Conservation (phyloP, 1,140 invertebrate genomes). For the Leptinotarsa defecta region DNA sequence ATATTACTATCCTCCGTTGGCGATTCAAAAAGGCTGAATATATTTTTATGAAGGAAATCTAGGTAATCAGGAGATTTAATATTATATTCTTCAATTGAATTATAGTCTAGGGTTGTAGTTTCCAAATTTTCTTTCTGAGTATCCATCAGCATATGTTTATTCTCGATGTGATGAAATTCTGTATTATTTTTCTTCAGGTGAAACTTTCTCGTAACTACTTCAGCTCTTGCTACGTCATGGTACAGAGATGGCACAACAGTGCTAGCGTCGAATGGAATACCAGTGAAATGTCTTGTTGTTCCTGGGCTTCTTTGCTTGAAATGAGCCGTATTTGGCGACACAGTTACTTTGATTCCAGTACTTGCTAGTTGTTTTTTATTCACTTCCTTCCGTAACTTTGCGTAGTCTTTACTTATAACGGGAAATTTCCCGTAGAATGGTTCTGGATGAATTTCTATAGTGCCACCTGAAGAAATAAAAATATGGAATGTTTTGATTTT, state of each 20-base stretch:
- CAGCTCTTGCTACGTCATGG: slow-evolving; percentile 27
- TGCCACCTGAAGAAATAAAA: slow-evolving; percentile 55
- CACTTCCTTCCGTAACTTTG: slow-evolving; percentile 61
- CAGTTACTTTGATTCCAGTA: slow-evolving; percentile 33
- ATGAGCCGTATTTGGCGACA: slow-evolving; percentile 35
- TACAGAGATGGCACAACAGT: slow-evolving; percentile 38
- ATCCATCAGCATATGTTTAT: too few relatives aligned
- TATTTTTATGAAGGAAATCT: slow-evolving; percentile 19
- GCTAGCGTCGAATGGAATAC: slow-evolving; percentile 35
- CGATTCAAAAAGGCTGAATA: slow-evolving; percentile 42
- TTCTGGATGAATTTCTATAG: slow-evolving; percentile 60
- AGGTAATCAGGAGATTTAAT: background rate
- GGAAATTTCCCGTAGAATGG: slow-evolving; percentile 62
- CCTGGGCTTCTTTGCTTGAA: slow-evolving; percentile 39
- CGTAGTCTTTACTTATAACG: slow-evolving; percentile 63
- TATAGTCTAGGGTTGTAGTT: too few relatives aligned
- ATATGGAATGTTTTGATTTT: slow-evolving; percentile 54
- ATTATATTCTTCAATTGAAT: too few relatives aligned
- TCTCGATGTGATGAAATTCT: background rate
- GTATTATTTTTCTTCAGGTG: slow-evolving; percentile 21
- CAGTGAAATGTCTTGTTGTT: slow-evolving; percentile 48
- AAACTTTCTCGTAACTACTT: slow-evolving; percentile 10
- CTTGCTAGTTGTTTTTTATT: slow-evolving; percentile 39
- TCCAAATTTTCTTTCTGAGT: too few relatives aligned
- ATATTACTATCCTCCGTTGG: slow-evolving; percentile 27